These are phyloP conservation scores for Plotosus lineatus DNA, from an alignment of 2,113 vertebrate genomes.

Conservation along the genomic window DNA sequence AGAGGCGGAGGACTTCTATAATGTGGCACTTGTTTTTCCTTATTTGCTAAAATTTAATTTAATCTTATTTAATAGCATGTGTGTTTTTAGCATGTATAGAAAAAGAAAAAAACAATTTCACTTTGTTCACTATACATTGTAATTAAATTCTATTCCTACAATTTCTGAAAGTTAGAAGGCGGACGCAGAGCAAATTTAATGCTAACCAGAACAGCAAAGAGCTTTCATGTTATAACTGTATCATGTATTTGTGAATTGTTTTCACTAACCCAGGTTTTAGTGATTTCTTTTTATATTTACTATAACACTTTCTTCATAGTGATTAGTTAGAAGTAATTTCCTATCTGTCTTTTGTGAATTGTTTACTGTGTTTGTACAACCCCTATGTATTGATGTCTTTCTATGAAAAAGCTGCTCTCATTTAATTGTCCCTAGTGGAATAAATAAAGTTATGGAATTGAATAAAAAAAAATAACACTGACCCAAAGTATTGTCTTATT, in stretches of 20 bases:
- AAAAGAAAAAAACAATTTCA: not conserved
- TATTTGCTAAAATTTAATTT: constrained; percentile 36
- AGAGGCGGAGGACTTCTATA: constrained; percentile 8
- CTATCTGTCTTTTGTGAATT: too few species aligned
- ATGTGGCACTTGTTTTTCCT: constrained; percentile 53
- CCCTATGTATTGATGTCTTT: too few species aligned
- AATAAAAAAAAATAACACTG: not conserved
- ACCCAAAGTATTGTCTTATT: not conserved
- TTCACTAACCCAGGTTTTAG: not conserved
- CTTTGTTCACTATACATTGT: not conserved
- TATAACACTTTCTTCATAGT: too few species aligned
- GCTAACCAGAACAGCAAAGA: not conserved
- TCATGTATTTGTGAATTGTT: not conserved
- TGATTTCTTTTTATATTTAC: not conserved
- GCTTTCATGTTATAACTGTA: not conserved
- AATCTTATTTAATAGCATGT: not conserved
- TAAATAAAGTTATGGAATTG: too few species aligned
- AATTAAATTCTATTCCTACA: not conserved
- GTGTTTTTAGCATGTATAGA: not conserved
- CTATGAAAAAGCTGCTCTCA: too few species aligned
- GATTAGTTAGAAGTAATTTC: too few species aligned
- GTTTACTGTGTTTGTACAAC: too few species aligned
- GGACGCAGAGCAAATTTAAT: not conserved
- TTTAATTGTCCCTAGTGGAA: too few species aligned
- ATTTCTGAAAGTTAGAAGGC: not conserved